Evolutionary conservation across 2,113 vertebrate species (phyloP).

Genomic region (Nasalis larvatus): DNA sequence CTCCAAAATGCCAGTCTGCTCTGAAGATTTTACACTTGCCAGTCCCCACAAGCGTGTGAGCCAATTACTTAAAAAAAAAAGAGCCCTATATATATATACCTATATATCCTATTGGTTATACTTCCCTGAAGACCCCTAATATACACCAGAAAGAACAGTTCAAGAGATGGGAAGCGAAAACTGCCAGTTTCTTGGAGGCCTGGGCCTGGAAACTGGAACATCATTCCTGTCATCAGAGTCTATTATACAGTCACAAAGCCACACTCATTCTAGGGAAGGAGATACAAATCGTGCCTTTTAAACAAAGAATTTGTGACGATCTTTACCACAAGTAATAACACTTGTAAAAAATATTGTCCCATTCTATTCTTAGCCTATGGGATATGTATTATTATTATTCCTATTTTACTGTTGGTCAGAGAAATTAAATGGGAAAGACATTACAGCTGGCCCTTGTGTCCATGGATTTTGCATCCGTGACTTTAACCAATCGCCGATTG

Average conservation of each 20-base stretch:
- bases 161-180: background rate
- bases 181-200: background rate
- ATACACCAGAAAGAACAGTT: background rate
- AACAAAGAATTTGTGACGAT: background rate
- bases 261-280: background rate
- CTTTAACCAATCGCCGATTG: background rate
- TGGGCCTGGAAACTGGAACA: background rate
- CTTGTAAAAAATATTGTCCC: background rate
- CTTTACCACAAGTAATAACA: background rate
- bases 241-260: background rate
- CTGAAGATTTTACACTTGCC: background rate
- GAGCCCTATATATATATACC: background rate
- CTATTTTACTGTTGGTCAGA: background rate
- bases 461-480: background rate
- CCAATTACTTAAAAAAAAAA: background rate
- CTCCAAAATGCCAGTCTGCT: background rate
- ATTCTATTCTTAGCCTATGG: background rate
- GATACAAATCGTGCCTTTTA: background rate
- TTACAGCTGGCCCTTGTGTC: background rate
- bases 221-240: background rate
- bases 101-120: background rate
- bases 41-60: background rate
- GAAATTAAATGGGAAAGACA: background rate
- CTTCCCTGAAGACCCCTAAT: background rate
- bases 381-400: background rate